Conservation (phyloP, 2,888 invertebrate genomes). For the Andrena minutula region DNA sequence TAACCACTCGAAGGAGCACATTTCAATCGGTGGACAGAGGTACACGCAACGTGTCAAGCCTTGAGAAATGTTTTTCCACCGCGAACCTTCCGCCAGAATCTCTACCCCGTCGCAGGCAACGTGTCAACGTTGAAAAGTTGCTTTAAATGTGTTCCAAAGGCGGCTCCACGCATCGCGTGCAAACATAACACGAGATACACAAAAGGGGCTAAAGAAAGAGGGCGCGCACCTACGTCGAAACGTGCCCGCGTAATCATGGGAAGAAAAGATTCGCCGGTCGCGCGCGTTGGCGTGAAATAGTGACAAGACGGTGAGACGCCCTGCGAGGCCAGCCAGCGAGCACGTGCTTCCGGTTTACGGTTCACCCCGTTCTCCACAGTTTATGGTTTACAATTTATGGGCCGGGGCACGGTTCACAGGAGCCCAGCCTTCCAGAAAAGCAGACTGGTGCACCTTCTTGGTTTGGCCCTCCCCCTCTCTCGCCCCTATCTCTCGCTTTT, state of each 20-base stretch:
- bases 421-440: slow-evolving; percentile 58
- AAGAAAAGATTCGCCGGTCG: slow-evolving; percentile 21
- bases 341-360: slow-evolving; percentile 73
- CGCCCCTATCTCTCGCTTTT: neutral
- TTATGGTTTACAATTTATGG: slow-evolving; percentile 68
- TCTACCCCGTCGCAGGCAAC: neutral
- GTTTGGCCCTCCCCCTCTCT: neutral
- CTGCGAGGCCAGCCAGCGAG: slow-evolving; percentile 24
- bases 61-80: slow-evolving; percentile 2
- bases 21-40: too few species aligned
- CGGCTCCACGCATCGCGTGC: neutral
- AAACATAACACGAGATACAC: too few species aligned
- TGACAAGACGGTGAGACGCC: slow-evolving; percentile 31
- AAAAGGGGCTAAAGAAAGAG: slow-evolving; percentile 13
- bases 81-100: neutral
- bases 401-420: slow-evolving; percentile 56
- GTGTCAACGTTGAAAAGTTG: slow-evolving; percentile 34
- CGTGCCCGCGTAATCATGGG: slow-evolving; percentile 11
- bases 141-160: slow-evolving; percentile 24
- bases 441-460: slow-evolving; percentile 25
- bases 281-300: slow-evolving; percentile 38
- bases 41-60: too few species aligned
- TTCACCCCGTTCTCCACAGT: slow-evolving; percentile 66
- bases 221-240: neutral
- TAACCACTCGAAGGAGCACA: too few species aligned